Evolutionary conservation across 2,888 invertebrate species (phyloP), one percentile per base, ranked within the genome.

Genomic region (Nomada fabriciana): DNA sequence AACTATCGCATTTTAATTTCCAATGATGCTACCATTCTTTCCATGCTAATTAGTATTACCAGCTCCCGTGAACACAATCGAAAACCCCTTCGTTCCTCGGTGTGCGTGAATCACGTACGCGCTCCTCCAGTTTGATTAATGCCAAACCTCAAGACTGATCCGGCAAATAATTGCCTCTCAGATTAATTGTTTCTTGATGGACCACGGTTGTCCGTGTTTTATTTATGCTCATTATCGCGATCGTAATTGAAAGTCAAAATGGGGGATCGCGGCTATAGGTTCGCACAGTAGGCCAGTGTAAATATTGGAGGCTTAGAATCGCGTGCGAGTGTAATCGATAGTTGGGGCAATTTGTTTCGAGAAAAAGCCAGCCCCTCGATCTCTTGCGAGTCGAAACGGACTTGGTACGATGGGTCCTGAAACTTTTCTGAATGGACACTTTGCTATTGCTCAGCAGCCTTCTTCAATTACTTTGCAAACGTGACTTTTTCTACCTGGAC

Each of bases 121-220:
- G 11, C 23, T 43, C 23, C 20, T 29, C 15, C 18, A 42, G 52
- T 67, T 78, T 67, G 67, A 78, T 74, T 78, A 68, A 78, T 78
- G 73, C 42, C 65, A 61, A 67, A 47, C 29, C 68, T 63, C 76
- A n/a, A 43, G 36, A 59, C 71, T n/a, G 76, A 70, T 71, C 76
- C 74, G 59, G 67, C 53, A 59, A 76, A 65, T 75, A 60, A 76
- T 76, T 63, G 57, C 20, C 70, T 76, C 4, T 18, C 59, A 25
- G 65, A 84, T 81, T 81, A 84, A 84, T 83, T 68, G 75, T 65
- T 52, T 60, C 43, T 59, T 60, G 78, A 78, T 67, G 72, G 53
- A 23, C 59, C 76, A 52, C 64, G 59, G 65, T 65, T 52, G 76
- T 59, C 71, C 43, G n/a, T 50, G 18, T 64, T 76, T 71, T 71